Base-by-base conservation (phyloP, 2,888 invertebrate species). In the Molanna angustata region DNA sequence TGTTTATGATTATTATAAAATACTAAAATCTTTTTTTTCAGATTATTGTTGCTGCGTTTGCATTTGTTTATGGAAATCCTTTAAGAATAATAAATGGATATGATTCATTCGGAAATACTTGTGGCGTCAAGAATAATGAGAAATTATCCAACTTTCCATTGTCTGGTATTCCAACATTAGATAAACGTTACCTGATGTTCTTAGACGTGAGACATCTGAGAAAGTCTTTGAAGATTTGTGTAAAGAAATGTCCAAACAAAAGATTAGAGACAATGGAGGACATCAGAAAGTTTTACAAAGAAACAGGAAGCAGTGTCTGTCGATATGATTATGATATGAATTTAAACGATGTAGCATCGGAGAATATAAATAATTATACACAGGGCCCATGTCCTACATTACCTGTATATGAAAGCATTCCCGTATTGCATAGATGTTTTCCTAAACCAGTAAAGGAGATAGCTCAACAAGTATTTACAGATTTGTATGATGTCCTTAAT, bases 81-180 rank as follows among this genome's bases (percentile, higher is more conserved):
- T 71, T 86, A 63, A 80, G 93, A 59, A 80, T 94, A 35, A 85
- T 93, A 57, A 91, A 93, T 77, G 94, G 94, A 14, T 93, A 90
- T 70, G 94, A 95, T 69, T 93, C 92, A 50, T 95, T 92, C 75
- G 94, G 94, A 6, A 95, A 96, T 68, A 93, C 93, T 22, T 97
- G 96, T 70, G 95, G 95, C 13, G 85, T 88, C 18, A 83, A 84
- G 63, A 76, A 74, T 60, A 95, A 94, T 69, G 85, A 84, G 61
- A 83, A 82, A 60, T 82, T 90, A 56, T 83, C 83, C 6, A 82
- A 85, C 60, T 80, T 87, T 64, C 83, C 86, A 2, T 69, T 88
- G 42, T 89, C 94, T 17, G 95, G 94, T 9, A 79, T 85, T 63
- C 88, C 89, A 66, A 91, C 90, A 33, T 77, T 81, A 19, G 83